A percentile compares a stretch with the other conserved stretches of the same genome.
Conservation (phyloP, 2,888 invertebrate species). For the Hofmannophila pseudospretella region DNA sequence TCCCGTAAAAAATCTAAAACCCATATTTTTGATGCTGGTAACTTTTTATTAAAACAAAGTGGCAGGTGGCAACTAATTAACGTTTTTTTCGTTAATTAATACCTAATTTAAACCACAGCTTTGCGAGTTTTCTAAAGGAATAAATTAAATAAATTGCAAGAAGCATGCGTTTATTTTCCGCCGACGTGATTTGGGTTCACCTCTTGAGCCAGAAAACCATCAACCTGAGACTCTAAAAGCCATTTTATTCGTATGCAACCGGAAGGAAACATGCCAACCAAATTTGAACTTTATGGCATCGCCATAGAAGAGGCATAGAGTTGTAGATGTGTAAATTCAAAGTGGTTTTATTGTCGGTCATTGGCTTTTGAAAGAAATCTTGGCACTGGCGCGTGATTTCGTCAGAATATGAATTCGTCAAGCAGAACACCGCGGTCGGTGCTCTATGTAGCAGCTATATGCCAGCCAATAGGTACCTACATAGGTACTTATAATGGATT, state of each 20-base stretch:
- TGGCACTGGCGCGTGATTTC: constrained; percentile 63
- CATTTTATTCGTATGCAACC: not conserved
- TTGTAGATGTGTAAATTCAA: constrained; percentile 17
- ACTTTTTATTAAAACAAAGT: no score
- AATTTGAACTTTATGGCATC: constrained; percentile 25
- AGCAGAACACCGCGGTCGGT: constrained; percentile 39
- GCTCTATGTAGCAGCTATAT: no score
- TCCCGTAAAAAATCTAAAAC: no score
- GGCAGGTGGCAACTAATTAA: not conserved
- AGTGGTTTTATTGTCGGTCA: constrained; percentile 48
- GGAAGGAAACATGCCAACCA: not conserved
- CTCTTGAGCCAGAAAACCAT: constrained; percentile 44
- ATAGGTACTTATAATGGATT: no score
- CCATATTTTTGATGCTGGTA: no score
- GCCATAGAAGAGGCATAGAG: constrained; percentile 13
- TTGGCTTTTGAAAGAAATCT: constrained; percentile 69
- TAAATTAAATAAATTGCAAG: constrained; percentile 16
- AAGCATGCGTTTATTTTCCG: constrained; percentile 31
- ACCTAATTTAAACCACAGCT: not conserved
- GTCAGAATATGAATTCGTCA: constrained; percentile 63
- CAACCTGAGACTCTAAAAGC: constrained; percentile 20
- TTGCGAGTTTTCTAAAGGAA: not conserved
- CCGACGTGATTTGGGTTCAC: constrained; percentile 29
- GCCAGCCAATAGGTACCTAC: no score
- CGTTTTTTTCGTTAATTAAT: not conserved